Base-by-base conservation (phyloP, 2,797 vertebrate genomes). In the Cossypha dichroa region DNA sequence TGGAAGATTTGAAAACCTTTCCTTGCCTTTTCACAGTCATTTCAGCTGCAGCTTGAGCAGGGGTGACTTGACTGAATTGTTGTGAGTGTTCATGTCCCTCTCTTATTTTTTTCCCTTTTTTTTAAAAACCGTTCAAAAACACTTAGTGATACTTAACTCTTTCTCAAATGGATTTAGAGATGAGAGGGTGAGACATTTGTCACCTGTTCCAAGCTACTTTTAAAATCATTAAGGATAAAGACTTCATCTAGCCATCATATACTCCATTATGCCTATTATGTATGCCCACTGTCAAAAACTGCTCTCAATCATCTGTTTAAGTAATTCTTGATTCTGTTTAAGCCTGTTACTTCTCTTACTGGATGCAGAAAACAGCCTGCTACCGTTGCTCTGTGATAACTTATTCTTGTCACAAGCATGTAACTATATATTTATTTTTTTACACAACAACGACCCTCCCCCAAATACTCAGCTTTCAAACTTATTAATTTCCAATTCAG, bases 71-170 rank as follows among this genome's bases (percentile, higher is more conserved):
- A 16, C 23, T 59, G 17, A 80, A 79, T 7, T 14, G 6, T 40
- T 29, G 23, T 29, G 12, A 33, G 21, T 67, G 31, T 48, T 34
- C 3, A 17, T 2, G 1, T 1, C 2, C 1, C 13, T 0, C 2
- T 8, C 2, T 13, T 10, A 5, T 38, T 55, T 45, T 36, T 56
- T 34, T 1, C 5, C 1, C 15, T 7, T 7, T 68, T 33, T 43
- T 21, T 0, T 0, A 3, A 67, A 70, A 91, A 38, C 2, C 1
- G 2, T 59, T 89, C 70, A 54, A 51, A 36, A 64, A 33, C 13
- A 64, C 19, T 33, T 59, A 54, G 19, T 31, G 34, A 62, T 73
- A 33, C 18, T 29, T 26, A 31, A 5, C 6, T 85, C 48, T 51
- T 49, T 68, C 34, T 58, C 23, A 69, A 34, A 62, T 19, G 4